Conservation (phyloP, 2,888 invertebrate genomes). For the Drosophila eohydei region DNA sequence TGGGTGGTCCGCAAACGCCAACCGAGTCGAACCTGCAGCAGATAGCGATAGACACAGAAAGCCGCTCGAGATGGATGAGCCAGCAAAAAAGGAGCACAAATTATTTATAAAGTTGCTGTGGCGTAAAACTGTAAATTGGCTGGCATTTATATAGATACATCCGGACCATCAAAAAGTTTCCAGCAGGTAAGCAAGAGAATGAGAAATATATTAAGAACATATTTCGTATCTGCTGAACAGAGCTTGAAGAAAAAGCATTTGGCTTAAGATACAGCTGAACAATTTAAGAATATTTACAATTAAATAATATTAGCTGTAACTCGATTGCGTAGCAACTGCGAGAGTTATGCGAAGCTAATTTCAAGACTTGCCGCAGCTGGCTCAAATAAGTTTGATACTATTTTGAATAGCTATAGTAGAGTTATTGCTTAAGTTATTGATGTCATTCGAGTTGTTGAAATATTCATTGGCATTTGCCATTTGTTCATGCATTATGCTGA, state of each 20-base stretch:
- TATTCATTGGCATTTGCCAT: too few relatives aligned
- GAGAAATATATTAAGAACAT: constrained; percentile 6
- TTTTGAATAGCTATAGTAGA: background rate
- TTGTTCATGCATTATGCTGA: too few relatives aligned
- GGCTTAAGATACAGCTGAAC: background rate
- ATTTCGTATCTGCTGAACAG: constrained; percentile 5
- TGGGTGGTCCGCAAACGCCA: constrained; percentile 41
- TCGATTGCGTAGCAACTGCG: background rate
- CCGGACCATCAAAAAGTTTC: constrained; percentile 30
- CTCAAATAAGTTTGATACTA: background rate
- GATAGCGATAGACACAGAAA: constrained; percentile 34
- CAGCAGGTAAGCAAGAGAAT: background rate
- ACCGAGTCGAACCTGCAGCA: background rate
- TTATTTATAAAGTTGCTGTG: constrained; percentile 64
- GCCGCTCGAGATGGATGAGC: constrained; percentile 54
- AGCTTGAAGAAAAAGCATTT: background rate
- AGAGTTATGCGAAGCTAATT: background rate
- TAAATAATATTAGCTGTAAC: background rate
- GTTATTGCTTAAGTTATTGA: background rate
- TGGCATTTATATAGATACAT: constrained; percentile 60
- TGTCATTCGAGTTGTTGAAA: too few relatives aligned
- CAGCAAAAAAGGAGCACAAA: constrained; percentile 48
- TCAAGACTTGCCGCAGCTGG: background rate
- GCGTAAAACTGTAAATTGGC: constrained; percentile 70
- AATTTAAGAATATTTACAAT: background rate